phyloP scores from a whole-genome alignment of 1,140 invertebrate species.

The Anastrepha obliqua region DNA sequence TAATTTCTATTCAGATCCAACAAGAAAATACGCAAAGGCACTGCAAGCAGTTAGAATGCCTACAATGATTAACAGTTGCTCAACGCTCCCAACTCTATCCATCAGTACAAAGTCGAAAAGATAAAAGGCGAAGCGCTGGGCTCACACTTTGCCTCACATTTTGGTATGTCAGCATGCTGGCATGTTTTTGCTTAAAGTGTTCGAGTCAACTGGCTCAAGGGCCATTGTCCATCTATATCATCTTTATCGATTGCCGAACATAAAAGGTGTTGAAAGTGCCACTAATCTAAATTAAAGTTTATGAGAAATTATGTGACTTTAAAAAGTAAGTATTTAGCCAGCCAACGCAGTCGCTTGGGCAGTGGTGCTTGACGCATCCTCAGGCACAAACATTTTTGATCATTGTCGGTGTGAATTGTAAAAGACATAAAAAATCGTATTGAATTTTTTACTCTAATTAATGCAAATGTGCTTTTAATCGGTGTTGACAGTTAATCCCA shows the following conservation, averaged over 20 bases:
- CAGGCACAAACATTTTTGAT: not conserved
- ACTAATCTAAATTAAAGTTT: slow-evolving; percentile 50
- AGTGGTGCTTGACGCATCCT: too few relatives aligned
- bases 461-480: slow-evolving; percentile 74
- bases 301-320: slow-evolving; percentile 44
- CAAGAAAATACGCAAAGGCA: not conserved
- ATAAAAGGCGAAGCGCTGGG: not conserved
- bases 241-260: not conserved
- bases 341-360: not conserved
- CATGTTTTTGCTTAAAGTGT: too few relatives aligned
- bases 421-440: not conserved
- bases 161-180: too few relatives aligned
- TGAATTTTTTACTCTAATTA: slow-evolving; percentile 62
- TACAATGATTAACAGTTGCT: slow-evolving; percentile 8
- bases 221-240: not conserved
- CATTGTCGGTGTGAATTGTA: not conserved
- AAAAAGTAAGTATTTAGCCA: not conserved
- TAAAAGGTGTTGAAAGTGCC: slow-evolving; percentile 45
- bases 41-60: not conserved
- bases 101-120: not conserved
- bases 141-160: too few relatives aligned
- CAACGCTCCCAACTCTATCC: not conserved
- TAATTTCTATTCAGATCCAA: not conserved
- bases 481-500: slow-evolving; percentile 69
- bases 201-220: not conserved